These are phyloP conservation scores for Sceliomorpha sp. DNA, from an alignment of 2,888 invertebrate species.

Conservation along the genomic window DNA sequence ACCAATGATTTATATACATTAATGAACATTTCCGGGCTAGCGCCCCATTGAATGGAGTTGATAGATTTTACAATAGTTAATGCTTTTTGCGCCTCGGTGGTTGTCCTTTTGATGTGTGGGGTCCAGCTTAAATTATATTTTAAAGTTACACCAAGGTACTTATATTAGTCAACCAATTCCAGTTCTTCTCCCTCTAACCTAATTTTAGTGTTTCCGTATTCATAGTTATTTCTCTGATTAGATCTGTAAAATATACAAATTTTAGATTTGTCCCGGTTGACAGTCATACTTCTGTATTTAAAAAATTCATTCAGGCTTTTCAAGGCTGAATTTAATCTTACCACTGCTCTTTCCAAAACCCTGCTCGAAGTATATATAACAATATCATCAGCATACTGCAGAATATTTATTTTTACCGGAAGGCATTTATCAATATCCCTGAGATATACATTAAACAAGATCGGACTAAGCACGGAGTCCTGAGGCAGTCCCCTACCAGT, in stretches of 20 bases:
- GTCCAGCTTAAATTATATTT: slow-evolving; percentile 3
- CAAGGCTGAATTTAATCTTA: background rate
- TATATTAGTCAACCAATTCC: background rate
- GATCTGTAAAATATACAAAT: background rate
- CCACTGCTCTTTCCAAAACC: background rate
- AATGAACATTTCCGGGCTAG: background rate
- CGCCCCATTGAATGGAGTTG: background rate
- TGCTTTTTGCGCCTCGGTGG: background rate
- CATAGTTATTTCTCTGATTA: background rate
- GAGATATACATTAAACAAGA: background rate
- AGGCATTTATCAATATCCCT: background rate
- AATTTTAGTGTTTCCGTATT: no score
- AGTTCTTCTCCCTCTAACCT: no score
- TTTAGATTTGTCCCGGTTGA: background rate
- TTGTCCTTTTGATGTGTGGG: background rate
- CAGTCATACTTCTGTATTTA: background rate
- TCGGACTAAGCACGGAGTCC: background rate
- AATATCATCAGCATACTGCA: background rate
- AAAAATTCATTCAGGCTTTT: background rate
- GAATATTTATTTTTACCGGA: background rate
- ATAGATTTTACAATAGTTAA: background rate
- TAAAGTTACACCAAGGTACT: background rate
- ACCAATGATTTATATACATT: background rate
- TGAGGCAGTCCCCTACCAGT: background rate
- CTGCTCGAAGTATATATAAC: background rate